These are phyloP conservation scores for Rhegmatorhina hoffmannsi DNA, from an alignment of 2,113 vertebrate species.

Conservation along the genomic window DNA sequence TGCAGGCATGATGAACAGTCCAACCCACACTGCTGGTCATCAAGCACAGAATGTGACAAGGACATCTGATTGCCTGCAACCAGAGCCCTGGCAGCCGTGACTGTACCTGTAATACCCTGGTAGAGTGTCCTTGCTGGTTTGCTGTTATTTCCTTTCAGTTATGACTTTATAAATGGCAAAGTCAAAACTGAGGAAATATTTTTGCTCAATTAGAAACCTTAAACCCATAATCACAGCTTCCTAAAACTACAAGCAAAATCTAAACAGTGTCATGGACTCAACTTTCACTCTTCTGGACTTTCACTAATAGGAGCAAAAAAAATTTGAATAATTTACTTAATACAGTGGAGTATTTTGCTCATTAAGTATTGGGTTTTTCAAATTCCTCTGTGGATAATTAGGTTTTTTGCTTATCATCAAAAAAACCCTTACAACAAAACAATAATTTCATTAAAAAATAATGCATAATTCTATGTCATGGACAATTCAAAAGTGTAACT, in stretches of 20 bases:
- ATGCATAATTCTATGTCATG: not conserved
- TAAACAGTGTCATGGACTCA: not conserved
- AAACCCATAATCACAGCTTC: not conserved
- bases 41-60: constrained; percentile 7
- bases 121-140: not conserved
- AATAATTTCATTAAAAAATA: not conserved
- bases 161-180: not conserved
- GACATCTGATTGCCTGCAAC: not conserved
- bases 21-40: not conserved
- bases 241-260: not conserved
- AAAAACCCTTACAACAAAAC: not conserved
- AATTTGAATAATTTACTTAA: not conserved
- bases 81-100: not conserved
- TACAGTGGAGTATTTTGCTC: not conserved
- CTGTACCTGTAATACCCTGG: not conserved
- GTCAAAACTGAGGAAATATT: not conserved
- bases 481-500: not conserved
- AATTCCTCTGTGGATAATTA: not conserved
- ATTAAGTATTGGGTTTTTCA: not conserved
- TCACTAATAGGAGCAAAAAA: not conserved
- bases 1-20: not conserved
- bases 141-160: not conserved
- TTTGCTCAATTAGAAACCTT: not conserved
- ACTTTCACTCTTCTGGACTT: not conserved
- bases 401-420: not conserved